Evolutionary conservation across 2,113 vertebrate species (phyloP).

Genomic region (Leiothrix lutea): DNA sequence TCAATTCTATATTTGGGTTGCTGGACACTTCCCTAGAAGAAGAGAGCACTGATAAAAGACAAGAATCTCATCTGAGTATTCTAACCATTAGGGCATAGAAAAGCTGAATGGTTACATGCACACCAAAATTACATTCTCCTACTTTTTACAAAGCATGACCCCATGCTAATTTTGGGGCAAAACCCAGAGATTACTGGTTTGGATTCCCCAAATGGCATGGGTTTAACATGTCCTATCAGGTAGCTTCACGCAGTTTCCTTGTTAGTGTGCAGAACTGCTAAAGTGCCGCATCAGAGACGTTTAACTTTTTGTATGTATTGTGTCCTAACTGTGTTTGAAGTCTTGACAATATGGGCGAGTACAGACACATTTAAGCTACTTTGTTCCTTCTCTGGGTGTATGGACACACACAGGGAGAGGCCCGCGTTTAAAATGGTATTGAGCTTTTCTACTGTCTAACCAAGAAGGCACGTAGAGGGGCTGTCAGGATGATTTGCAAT

Average conservation of each 20-base stretch:
- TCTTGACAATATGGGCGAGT: neutral
- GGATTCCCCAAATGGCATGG: neutral
- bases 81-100: neutral
- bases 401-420: neutral
- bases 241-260: neutral
- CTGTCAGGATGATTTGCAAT: neutral
- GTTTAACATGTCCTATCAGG: neutral
- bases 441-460: neutral
- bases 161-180: neutral
- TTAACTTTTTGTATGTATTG: neutral
- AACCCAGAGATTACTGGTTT: neutral
- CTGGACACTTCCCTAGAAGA: neutral
- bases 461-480: neutral
- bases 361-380: neutral
- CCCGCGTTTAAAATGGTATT: fast-evolving
- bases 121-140: neutral
- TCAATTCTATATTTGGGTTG: neutral
- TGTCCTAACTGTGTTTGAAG: neutral
- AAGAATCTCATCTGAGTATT: neutral
- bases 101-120: neutral
- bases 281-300: neutral
- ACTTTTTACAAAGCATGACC: neutral
- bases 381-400: neutral
- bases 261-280: neutral
- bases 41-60: neutral